Conservation (phyloP, 2,888 invertebrate species). For the Nomada lathburiana region DNA sequence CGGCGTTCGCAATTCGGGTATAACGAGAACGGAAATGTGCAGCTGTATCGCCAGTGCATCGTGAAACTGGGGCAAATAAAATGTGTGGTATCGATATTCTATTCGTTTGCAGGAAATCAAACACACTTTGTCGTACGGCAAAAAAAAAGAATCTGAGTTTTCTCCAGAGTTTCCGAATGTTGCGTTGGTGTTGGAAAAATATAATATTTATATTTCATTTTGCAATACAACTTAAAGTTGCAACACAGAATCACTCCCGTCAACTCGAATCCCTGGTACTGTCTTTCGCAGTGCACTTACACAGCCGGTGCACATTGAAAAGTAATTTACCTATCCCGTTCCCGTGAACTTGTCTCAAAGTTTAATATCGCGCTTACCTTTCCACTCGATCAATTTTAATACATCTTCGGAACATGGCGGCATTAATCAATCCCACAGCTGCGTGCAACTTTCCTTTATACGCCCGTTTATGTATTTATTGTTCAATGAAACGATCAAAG, state of each 20-base stretch:
- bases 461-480: not conserved
- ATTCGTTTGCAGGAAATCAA: not conserved
- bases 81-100: not conserved
- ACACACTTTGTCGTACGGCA: not conserved
- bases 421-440: not conserved
- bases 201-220: not conserved
- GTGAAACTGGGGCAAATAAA: not conserved
- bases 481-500: not conserved
- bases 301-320: not conserved
- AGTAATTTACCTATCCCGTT: slow-evolving; percentile 10
- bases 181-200: not conserved
- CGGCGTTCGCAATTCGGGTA: slow-evolving; percentile 22
- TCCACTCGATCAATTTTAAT: slow-evolving; percentile 23
- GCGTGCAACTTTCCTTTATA: not conserved
- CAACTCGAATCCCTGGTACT: not conserved
- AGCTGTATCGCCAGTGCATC: not conserved
- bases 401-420: not conserved
- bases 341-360: not conserved
- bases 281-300: not conserved
- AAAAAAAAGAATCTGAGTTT: not conserved
- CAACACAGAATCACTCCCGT: not conserved
- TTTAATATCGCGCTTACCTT: slow-evolving; percentile 18
- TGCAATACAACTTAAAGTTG: not conserved
- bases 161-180: too few species aligned
- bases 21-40: slow-evolving; percentile 8